These are phyloP conservation scores for Adelphocoris suturalis DNA, from an alignment of 2,888 invertebrate species.

Conservation along the genomic window DNA sequence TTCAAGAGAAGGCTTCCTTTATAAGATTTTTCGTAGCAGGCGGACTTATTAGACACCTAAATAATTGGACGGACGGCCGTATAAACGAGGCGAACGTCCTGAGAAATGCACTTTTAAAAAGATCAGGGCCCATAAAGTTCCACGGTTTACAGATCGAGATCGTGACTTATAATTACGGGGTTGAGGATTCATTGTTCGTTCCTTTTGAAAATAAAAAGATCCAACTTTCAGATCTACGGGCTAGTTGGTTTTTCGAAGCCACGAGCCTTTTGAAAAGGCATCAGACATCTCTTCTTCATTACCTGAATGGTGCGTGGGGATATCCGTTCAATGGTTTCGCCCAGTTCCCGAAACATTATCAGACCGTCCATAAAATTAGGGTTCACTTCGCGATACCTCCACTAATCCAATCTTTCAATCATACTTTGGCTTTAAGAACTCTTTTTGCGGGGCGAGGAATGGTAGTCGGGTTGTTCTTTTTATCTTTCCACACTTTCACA, in stretches of 20 bases:
- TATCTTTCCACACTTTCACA: no score
- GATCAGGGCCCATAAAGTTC: constrained; percentile 68
- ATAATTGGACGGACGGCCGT: constrained; percentile 67
- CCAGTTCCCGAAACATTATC: neutral
- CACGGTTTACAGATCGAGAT: constrained; percentile 70
- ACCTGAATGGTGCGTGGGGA: neutral
- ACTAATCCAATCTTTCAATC: neutral
- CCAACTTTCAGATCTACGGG: constrained; percentile 54
- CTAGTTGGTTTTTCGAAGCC: constrained; percentile 22
- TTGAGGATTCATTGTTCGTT: constrained; percentile 61
- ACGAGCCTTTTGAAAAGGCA: constrained; percentile 22
- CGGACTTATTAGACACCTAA: constrained; percentile 64
- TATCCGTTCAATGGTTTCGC: neutral
- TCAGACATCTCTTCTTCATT: constrained; percentile 11
- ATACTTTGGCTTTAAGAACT: neutral
- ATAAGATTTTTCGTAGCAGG: neutral
- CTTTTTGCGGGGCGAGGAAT: no score
- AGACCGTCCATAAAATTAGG: neutral
- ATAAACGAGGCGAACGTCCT: constrained; percentile 43
- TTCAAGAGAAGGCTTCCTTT: constrained; percentile 26
- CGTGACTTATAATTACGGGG: constrained; percentile 70
- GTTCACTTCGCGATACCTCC: neutral
- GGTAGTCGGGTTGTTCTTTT: no score
- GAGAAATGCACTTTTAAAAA: constrained; percentile 68
- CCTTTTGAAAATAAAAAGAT: constrained; percentile 56